Evolutionary conservation across 2,888 invertebrate species (phyloP).

Genomic region (Meta bourneti): DNA sequence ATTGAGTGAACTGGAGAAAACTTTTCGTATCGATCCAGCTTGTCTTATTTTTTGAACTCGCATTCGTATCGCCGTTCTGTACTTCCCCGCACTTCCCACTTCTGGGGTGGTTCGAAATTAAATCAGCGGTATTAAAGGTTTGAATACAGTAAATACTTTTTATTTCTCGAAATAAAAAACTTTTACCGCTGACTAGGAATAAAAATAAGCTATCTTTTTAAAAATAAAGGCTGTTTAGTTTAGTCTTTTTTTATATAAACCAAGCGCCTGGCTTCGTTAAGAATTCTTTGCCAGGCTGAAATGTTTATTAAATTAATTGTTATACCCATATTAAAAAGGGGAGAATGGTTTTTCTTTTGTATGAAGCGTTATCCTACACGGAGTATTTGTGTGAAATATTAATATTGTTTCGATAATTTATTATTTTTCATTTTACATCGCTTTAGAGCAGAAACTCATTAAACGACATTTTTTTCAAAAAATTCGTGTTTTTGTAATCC

Average conservation of each 20-base stretch:
- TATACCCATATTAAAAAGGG: not conserved
- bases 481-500: too few species aligned
- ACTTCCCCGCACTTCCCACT: not conserved
- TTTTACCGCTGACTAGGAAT: not conserved
- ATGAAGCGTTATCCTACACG: too few species aligned
- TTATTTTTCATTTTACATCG: too few species aligned
- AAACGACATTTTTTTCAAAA: too few species aligned
- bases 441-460: too few species aligned
- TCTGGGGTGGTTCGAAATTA: not conserved
- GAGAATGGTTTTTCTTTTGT: not conserved
- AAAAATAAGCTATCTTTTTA: not conserved
- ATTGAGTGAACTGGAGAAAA: conserved; percentile 30
- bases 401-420: too few species aligned
- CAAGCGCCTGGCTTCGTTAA: not conserved
- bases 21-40: conserved; percentile 35
- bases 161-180: not conserved
- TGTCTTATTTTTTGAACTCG: conserved; percentile 36
- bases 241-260: not conserved
- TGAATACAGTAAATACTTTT: not conserved
- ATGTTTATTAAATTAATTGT: not conserved
- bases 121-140: not conserved
- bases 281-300: not conserved
- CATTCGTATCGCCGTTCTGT: not conserved
- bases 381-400: too few species aligned
- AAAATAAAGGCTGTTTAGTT: not conserved